phyloP scores from a whole-genome alignment of 2,888 invertebrate genomes.

The Linyphia triangularis region DNA sequence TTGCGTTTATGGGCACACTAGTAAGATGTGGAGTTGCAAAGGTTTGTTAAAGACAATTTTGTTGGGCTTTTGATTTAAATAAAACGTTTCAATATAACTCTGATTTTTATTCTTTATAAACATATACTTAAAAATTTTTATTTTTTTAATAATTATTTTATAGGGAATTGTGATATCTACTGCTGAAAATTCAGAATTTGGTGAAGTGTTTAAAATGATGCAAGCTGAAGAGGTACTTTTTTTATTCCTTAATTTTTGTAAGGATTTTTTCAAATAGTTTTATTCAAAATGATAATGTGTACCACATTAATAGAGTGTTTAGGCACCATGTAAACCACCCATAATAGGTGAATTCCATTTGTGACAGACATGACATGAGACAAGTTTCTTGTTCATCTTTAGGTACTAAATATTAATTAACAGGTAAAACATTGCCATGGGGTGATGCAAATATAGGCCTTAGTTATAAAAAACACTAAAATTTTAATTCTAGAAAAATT shows the following conservation, averaged over 20 bases:
- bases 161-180: conserved; percentile 98
- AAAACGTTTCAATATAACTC: no score
- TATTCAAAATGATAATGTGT: neutral
- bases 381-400: no score
- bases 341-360: no score
- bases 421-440: no score
- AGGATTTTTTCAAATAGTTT: neutral
- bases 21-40: conserved; percentile 97
- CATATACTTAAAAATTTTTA: neutral
- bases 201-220: conserved; percentile 99
- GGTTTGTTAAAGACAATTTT: conserved; percentile 81
- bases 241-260: neutral
- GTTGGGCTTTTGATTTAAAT: neutral
- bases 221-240: conserved; percentile 89
- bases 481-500: no score
- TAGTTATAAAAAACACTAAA: no score
- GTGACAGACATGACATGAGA: no score
- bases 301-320: no score
- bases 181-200: conserved; percentile 97
- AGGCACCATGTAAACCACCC: no score
- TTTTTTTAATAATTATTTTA: conserved; percentile 59
- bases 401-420: no score
- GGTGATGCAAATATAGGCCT: no score
- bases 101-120: no score
- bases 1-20: conserved; percentile 98